Evolutionary conservation across 1,140 invertebrate genomes (phyloP), one percentile per base, ranked within the genome.

Genomic region (Cyclina sinensis): DNA sequence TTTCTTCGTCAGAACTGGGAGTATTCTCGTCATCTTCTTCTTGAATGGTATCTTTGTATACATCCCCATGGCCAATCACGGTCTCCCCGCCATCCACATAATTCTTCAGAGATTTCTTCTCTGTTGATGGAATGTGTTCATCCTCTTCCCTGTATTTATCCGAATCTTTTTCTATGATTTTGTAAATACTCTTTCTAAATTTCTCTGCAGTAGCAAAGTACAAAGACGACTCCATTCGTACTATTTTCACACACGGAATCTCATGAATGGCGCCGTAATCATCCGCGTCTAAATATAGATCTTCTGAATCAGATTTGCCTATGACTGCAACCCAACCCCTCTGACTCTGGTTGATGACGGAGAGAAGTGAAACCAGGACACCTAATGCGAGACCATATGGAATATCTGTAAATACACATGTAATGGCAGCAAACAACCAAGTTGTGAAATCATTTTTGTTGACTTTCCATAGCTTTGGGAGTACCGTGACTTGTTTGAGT

Each of bases 401-500:
- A 57, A 94, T 87, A 88, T 93, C 92, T 24, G 87, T 65, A 43
- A 94, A 85, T 14, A 93, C 84, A 35, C 83, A 86, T 14, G 76
- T 48, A 18, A 91, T 30, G 32, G 81, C 91, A 16, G 93, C 91
- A 14, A 91, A 24, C 5, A 93, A 16, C 93, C 93, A 94, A 21
- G 93, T 91, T 39, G 89, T 74, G 76, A 94, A 94, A 65, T 94
- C 94, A 11, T 85, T 74, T 62, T 91, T 92, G 88, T 89, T 93
- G 27, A 93, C 83, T 32, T 89, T 83, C 92, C 93, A 94, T 0
- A 92, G 59, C 16, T 39, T 54, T 27, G 74, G 90, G 37, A 88
- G 95, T 70, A 88, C 97, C 48, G 97, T 98, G 46, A 98, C 83
- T 96, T 99, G 98, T 91, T 97, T 95, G 85, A 95, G 74, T 1